Percentiles rank a stretch among this genome's conserved stretches.
phyloP scores from a whole-genome alignment of 1,140 invertebrate genomes.

The Heterodera schachtii region DNA sequence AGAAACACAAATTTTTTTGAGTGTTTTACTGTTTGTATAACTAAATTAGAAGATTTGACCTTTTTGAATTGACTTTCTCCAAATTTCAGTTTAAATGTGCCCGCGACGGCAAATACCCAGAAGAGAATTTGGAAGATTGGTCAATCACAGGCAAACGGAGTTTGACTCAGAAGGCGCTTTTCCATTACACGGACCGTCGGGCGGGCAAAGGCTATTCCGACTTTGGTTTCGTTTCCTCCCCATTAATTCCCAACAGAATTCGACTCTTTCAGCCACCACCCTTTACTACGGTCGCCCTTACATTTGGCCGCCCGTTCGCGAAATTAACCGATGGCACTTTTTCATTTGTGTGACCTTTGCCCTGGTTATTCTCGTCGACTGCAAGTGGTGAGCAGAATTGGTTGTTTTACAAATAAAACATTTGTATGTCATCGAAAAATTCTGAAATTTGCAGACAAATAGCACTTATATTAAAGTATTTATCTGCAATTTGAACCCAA shows the following conservation, averaged over 20 bases:
- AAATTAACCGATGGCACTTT: background rate
- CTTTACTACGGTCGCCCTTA: conserved; percentile 13
- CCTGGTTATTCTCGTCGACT: conserved; percentile 12
- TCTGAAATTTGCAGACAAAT: no score
- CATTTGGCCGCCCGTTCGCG: conserved; percentile 31
- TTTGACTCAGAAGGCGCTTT: conserved; percentile 33
- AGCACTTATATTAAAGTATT: no score
- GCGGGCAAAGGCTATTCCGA: conserved; percentile 53
- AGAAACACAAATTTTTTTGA: no score
- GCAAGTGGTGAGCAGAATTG: background rate
- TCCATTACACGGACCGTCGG: conserved; percentile 49
- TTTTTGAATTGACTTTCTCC: no score
- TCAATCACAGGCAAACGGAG: conserved; percentile 44
- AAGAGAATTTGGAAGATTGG: conserved; percentile 37
- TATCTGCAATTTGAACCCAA: no score
- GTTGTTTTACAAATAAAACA: no score
- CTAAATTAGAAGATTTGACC: background rate
- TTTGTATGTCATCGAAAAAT: no score
- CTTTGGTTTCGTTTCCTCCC: conserved; percentile 23
- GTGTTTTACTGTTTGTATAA: no score
- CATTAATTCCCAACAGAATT: background rate
- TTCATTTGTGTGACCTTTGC: background rate
- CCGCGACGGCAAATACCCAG: conserved; percentile 19
- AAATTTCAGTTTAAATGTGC: conserved; percentile 26
- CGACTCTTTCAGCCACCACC: background rate